Percentiles rank a stretch among this genome's conserved stretches.
Conservation (phyloP, 2,888 invertebrate genomes). For the Phalera bucephala region DNA sequence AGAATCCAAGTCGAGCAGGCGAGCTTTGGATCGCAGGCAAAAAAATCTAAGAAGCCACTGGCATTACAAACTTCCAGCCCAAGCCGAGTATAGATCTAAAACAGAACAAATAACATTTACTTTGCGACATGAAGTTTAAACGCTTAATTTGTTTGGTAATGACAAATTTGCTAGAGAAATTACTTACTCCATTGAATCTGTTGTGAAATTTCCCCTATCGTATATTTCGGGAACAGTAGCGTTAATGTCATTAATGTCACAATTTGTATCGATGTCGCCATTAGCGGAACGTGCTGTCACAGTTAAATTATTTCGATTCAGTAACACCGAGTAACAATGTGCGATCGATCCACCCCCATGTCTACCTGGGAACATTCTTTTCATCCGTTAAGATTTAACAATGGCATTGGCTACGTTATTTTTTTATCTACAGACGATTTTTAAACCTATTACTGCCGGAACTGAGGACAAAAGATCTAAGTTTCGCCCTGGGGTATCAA, state of each 20-base stretch:
- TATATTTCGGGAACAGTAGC: slow-evolving; percentile 37
- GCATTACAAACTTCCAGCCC: slow-evolving; percentile 47
- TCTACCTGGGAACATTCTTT: slow-evolving; percentile 69
- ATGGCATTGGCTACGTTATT: slow-evolving; percentile 48
- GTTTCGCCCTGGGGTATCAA: slow-evolving; percentile 66
- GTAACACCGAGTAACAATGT: slow-evolving; percentile 49
- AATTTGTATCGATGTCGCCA: slow-evolving; percentile 53
- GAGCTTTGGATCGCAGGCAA: slow-evolving; percentile 56
- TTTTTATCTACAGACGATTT: slow-evolving; percentile 58
- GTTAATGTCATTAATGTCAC: slow-evolving; percentile 47
- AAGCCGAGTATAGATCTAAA: slow-evolving; percentile 39
- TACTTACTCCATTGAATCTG: slow-evolving; percentile 1
- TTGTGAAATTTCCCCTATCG: slow-evolving; percentile 18
- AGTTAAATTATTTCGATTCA: slow-evolving; percentile 54
- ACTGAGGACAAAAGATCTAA: slow-evolving; percentile 70
- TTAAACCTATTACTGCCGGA: slow-evolving; percentile 74
- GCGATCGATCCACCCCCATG: slow-evolving; percentile 57
- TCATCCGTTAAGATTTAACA: slow-evolving; percentile 59
- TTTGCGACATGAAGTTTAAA: slow-evolving; percentile 14
- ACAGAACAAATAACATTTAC: slow-evolving; percentile 41
- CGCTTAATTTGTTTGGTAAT: slow-evolving; percentile 16
- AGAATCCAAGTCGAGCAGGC: slow-evolving; percentile 66
- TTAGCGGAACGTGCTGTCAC: slow-evolving; percentile 54
- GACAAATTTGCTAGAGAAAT: slow-evolving; percentile 8
- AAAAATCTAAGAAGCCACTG: slow-evolving; percentile 63